Evolutionary conservation across 2,113 vertebrate genomes (phyloP).

Genomic region (Nothobranchius furzeri): DNA sequence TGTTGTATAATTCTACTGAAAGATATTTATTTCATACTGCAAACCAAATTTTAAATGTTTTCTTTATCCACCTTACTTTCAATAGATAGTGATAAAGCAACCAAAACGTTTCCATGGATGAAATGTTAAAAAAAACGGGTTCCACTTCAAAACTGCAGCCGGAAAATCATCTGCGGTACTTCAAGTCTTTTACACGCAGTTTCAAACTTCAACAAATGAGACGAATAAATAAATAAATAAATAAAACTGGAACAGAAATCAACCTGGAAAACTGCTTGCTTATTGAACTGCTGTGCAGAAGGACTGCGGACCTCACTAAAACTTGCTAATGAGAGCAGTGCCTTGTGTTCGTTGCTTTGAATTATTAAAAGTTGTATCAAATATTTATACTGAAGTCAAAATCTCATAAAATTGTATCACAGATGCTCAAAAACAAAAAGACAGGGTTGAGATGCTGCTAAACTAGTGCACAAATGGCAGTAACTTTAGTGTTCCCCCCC

Average conservation of each 20-base stretch:
- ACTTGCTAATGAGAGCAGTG: conserved; percentile 18
- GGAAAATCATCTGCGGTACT: neutral
- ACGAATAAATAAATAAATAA: neutral
- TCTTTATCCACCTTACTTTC: neutral
- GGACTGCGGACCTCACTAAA: neutral
- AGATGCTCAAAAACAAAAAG: neutral
- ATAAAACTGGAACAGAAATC: neutral
- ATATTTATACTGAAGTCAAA: conserved; percentile 18
- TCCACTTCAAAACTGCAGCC: neutral
- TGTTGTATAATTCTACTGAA: neutral
- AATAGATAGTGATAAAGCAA: neutral
- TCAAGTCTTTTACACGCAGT: conserved; percentile 3
- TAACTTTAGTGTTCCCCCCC: neutral
- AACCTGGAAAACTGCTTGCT: neutral
- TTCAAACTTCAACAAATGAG: conserved; percentile 2
- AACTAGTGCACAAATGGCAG: neutral
- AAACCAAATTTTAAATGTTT: neutral
- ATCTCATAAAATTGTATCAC: conserved; percentile 1
- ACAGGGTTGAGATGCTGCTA: neutral
- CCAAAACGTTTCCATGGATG: neutral
- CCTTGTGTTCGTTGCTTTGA: conserved; percentile 18
- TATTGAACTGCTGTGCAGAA: neutral
- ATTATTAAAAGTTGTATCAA: conserved; percentile 32
- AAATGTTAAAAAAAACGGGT: neutral
- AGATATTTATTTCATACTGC: too few relatives aligned